These are phyloP conservation scores for Venturia canescens DNA, from an alignment of 1,140 invertebrate species.

Conservation along the genomic window DNA sequence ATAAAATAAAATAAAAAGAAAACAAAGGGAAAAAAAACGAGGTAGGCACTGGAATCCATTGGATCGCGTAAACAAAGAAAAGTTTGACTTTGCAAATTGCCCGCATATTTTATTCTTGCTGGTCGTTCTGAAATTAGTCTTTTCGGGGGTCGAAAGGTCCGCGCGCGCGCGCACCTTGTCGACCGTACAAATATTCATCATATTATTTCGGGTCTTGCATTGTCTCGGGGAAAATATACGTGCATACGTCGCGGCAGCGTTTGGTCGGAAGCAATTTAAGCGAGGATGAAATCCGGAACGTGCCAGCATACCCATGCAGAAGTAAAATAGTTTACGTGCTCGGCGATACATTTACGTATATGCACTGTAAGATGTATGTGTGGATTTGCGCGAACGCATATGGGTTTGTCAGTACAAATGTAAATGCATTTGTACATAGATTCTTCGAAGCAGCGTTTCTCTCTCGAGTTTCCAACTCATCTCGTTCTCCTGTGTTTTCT, in stretches of 20 bases:
- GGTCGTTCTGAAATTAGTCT: not conserved
- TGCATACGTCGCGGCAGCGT: not conserved
- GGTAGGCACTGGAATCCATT: not conserved
- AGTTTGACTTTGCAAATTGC: not conserved
- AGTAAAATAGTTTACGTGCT: slow-evolving; percentile 1
- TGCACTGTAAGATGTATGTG: no score
- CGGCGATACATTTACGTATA: not conserved
- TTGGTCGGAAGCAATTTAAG: slow-evolving; percentile 43
- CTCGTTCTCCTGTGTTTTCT: slow-evolving; percentile 20
- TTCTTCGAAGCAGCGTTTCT: slow-evolving; percentile 3
- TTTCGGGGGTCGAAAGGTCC: not conserved
- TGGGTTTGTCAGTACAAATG: not conserved
- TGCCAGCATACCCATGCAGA: not conserved
- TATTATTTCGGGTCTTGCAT: not conserved
- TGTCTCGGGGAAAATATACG: slow-evolving; percentile 14
- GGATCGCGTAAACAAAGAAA: not conserved
- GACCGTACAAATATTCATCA: not conserved
- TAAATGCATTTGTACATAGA: not conserved
- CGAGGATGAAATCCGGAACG: slow-evolving; percentile 28
- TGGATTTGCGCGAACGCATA: no score
- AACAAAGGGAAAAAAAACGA: not conserved
- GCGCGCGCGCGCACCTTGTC: no score
- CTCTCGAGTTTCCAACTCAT: not conserved
- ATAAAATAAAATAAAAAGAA: no score
- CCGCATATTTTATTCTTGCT: slow-evolving; percentile 1